Conservation (phyloP, 1,140 invertebrate species). For the Leptinotarsa defecta region DNA sequence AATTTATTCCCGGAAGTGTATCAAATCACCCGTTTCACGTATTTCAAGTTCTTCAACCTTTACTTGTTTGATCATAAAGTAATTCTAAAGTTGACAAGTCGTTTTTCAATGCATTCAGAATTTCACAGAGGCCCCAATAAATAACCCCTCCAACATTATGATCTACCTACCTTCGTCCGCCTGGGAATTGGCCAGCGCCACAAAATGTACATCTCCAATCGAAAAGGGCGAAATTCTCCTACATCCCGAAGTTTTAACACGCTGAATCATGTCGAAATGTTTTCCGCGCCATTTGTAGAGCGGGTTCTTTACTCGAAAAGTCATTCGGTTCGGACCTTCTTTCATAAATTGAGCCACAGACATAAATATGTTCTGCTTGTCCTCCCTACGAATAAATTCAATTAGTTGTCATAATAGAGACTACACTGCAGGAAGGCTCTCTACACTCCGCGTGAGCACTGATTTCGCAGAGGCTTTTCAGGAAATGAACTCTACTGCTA, state of each 20-base stretch:
- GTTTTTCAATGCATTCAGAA: too few species aligned
- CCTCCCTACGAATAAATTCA: slow-evolving; percentile 31
- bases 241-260: slow-evolving; percentile 53
- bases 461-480: background rate
- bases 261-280: slow-evolving; percentile 60
- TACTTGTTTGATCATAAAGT: too few species aligned
- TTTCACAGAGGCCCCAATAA: too few species aligned
- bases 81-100: too few species aligned
- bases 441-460: background rate
- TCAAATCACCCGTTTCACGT: too few species aligned
- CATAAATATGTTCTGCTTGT: slow-evolving; percentile 48
- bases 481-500: too few species aligned
- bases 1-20: too few species aligned
- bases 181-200: slow-evolving; percentile 58
- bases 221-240: slow-evolving; percentile 55
- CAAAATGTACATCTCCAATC: slow-evolving; percentile 50
- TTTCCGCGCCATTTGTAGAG: slow-evolving; percentile 59
- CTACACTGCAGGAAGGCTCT: background rate
- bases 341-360: slow-evolving; percentile 40
- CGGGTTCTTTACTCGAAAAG: slow-evolving; percentile 27
- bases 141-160: background rate
- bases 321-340: slow-evolving; percentile 9
- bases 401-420: slow-evolving; percentile 17
- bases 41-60: too few species aligned
- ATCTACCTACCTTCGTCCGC: slow-evolving; percentile 50